Conservation (phyloP, 2,797 vertebrate species). For the Potorous gilbertii region DNA sequence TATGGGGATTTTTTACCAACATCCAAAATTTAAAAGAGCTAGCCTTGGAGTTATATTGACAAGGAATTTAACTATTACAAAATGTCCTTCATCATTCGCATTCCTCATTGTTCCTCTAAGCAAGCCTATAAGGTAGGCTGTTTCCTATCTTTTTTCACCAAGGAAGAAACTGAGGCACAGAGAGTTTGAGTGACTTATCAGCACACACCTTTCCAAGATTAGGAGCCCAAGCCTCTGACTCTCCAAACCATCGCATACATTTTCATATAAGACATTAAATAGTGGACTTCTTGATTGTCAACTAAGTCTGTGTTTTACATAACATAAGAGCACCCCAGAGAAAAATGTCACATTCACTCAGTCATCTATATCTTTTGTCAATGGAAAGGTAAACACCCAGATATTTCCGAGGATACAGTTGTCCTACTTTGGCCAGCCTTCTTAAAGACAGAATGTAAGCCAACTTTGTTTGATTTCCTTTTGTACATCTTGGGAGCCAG, state of each 20-base stretch:
- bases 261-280: conserved; percentile 18
- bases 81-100: conserved; percentile 3
- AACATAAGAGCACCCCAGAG: conserved; percentile 19
- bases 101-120: background rate
- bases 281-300: conserved; percentile 18
- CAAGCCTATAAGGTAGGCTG: background rate
- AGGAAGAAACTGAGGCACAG: background rate
- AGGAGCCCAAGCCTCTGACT: background rate
- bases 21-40: background rate
- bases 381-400: background rate
- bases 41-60: background rate
- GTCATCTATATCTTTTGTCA: conserved; percentile 45
- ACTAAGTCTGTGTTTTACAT: conserved; percentile 12
- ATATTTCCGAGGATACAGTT: background rate
- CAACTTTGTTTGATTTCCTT: background rate
- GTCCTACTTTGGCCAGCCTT: background rate
- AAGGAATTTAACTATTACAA: background rate
- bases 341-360: conserved; percentile 22
- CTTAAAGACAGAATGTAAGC: background rate
- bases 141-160: background rate
- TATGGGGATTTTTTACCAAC: background rate
- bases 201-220: background rate
- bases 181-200: background rate
- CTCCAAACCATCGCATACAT: conserved; percentile 14
- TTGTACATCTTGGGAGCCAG: background rate